These are phyloP conservation scores for Echinarachnius parma DNA, from an alignment of 53 echinoderm and acorn worm species.

Conservation along the genomic window DNA sequence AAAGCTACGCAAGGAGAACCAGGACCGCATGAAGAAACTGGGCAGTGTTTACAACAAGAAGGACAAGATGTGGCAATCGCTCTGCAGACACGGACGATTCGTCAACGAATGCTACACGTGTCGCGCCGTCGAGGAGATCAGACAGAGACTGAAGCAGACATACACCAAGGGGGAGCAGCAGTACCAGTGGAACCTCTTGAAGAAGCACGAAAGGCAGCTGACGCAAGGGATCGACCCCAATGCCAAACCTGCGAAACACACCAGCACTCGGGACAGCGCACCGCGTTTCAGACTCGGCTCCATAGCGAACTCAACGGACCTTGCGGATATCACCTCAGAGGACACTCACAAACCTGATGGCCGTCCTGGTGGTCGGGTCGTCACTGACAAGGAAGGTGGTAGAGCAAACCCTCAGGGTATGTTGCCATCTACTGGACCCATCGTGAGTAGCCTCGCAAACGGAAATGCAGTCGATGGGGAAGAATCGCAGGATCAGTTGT, in stretches of 20 bases:
- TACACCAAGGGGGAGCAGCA: conserved; percentile 36
- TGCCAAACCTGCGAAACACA: not conserved
- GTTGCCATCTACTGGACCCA: not conserved
- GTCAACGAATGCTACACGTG: conserved; percentile 54
- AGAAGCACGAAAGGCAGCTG: conserved; percentile 28
- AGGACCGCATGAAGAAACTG: conserved; percentile 20
- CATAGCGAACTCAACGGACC: not conserved
- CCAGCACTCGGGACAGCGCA: not conserved
- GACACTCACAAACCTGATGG: conserved; percentile 8
- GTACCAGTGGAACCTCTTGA: conserved; percentile 55
- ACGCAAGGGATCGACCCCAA: not conserved
- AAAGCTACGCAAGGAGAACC: conserved; percentile 20
- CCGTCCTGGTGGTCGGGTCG: conserved; percentile 4
- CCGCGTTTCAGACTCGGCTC: conserved; percentile 13
- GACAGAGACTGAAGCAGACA: conserved; percentile 43
- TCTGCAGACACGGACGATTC: conserved; percentile 62
- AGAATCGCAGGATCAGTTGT: not conserved
- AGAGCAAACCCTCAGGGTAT: conserved; percentile 26
- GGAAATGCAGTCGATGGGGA: no score
- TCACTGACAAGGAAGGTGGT: conserved; percentile 12
- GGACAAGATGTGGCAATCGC: not conserved
- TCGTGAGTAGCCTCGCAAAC: not conserved
- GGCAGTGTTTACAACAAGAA: not conserved
- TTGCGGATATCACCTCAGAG: not conserved
- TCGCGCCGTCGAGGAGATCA: conserved; percentile 56